Evolutionary conservation across 2,797 vertebrate species (phyloP), one percentile per base, ranked within the genome.

Genomic region (Scolopax rusticola): DNA sequence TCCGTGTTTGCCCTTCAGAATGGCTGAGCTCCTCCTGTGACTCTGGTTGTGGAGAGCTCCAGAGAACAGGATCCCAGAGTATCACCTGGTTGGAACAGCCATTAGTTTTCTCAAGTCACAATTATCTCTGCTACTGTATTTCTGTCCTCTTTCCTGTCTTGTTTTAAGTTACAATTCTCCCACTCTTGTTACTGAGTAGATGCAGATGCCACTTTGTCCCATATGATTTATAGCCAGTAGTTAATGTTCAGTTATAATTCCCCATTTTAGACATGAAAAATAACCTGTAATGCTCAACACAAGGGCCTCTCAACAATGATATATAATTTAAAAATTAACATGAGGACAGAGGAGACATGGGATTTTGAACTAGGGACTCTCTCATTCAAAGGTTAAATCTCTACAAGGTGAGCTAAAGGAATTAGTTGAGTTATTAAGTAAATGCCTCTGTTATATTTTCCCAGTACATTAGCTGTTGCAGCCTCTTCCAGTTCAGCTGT

Each of bases 241-340:
- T 94, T 97, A 94, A 96, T 92, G 97, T 91, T 97, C 95, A 30
- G 96, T 95, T 97, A 91, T 97, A 97, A 97, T 97, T 97, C 95
- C 90, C 96, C 93, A 93, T 95, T 97, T 98, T 83, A 94, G 97
- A 97, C 95, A 87, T 54, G 89, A 97, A 97, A 96, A 97, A 96
- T 95, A 95, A 92, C 97, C 84, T 70, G 91, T 97, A 89, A 95
- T 75, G 64, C 84, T 97, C 96, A 94, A 95, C 96, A 94, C 79
- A 77, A 97, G 93, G 94, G 96, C 97, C 94, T 97, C 97, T 97
- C 93, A 93, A 89, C 97, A 94, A 94, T 96, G 96, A 97, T 97
- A 91, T 97, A 95, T 98, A 98, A 98, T 98, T 98, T 98, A 96
- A 97, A 98, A 97, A 98, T 98, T 98, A 98, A 96, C 97, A 94